These are phyloP conservation scores for Gopherus flavomarginatus DNA, from an alignment of 2,113 vertebrate species.

Conservation along the genomic window DNA sequence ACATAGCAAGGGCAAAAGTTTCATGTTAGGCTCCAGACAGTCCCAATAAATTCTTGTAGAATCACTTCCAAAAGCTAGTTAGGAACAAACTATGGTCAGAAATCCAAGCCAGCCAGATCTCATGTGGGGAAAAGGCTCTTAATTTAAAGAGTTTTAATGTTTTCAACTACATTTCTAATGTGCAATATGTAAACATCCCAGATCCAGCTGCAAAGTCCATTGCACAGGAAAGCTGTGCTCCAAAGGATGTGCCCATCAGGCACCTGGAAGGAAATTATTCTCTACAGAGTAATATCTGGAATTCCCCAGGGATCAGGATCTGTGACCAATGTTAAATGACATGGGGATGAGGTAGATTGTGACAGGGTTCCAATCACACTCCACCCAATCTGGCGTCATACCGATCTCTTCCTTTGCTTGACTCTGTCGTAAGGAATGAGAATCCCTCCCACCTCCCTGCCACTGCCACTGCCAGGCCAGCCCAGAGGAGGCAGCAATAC, in stretches of 20 bases:
- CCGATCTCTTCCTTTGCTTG: not conserved
- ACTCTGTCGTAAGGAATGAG: not conserved
- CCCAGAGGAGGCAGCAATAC: not conserved
- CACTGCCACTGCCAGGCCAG: not conserved
- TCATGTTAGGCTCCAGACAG: not conserved
- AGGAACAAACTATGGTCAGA: not conserved
- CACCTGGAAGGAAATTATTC: not conserved
- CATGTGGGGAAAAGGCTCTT: not conserved
- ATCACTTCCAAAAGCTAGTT: not conserved
- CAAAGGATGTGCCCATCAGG: not conserved
- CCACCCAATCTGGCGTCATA: not conserved
- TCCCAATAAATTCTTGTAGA: not conserved
- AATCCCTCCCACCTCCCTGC: not conserved
- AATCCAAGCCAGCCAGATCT: not conserved
- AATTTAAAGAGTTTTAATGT: not conserved
- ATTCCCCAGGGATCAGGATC: not conserved
- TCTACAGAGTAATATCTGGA: not conserved
- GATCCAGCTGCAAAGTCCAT: not conserved
- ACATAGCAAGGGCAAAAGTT: not conserved
- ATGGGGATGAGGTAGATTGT: not conserved
- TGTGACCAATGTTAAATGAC: not conserved
- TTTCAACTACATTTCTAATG: not conserved
- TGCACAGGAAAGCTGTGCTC: not conserved
- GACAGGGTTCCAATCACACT: not conserved
- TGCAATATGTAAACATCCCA: not conserved